Conservation (phyloP, 2,113 vertebrate species). For the Lophochroa leadbeateri region DNA sequence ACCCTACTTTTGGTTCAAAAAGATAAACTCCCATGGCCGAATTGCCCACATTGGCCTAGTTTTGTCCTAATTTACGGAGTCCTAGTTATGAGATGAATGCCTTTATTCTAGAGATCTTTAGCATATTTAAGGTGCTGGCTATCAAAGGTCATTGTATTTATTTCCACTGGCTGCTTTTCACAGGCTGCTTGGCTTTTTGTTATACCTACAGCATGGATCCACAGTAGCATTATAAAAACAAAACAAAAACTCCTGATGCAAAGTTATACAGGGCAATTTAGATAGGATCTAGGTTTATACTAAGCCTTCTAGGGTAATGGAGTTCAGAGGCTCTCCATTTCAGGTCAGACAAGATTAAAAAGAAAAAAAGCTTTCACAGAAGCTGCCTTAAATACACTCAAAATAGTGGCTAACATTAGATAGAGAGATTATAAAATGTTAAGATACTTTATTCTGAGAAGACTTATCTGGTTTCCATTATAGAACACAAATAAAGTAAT, state of each 20-base stretch:
- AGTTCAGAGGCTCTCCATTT: conserved; percentile 39
- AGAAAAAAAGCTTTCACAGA: conserved; percentile 37
- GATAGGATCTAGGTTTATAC: background rate
- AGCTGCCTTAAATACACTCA: conserved; percentile 40
- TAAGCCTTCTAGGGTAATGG: conserved; percentile 19
- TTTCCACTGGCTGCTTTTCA: background rate
- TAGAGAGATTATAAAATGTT: conserved; percentile 26
- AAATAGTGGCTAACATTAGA: conserved; percentile 13
- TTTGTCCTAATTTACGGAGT: conserved; percentile 7
- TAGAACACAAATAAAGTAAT: background rate
- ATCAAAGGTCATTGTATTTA: background rate
- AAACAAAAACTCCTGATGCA: background rate
- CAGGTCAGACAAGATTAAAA: conserved; percentile 63
- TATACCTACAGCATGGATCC: background rate
- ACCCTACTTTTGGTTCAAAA: conserved; percentile 3
- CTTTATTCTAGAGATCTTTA: background rate
- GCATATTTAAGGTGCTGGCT: background rate
- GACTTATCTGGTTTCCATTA: background rate
- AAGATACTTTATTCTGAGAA: background rate
- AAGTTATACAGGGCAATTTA: conserved; percentile 31
- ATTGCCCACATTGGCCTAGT: background rate
- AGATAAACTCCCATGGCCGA: background rate
- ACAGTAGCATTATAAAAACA: background rate
- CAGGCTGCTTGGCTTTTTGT: background rate
- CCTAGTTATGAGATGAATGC: background rate